These are phyloP conservation scores for Patiria pectinifera DNA, from an alignment of 53 echinoderm and acorn worm genomes.

Conservation along the genomic window DNA sequence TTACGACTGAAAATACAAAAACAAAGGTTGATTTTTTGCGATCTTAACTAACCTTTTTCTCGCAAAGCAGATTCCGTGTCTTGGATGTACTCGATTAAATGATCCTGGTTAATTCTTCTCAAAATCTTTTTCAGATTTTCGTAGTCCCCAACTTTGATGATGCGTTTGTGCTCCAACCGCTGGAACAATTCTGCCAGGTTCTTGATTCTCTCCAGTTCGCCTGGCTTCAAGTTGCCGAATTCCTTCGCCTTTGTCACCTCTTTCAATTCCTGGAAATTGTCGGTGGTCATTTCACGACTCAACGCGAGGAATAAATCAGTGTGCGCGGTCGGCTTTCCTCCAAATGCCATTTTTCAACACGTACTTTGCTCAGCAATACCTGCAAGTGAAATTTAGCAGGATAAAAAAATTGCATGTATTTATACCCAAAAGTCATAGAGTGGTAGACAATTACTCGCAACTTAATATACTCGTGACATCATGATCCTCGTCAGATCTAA, in stretches of 20 bases:
- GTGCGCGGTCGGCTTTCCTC: slow-evolving; percentile 9
- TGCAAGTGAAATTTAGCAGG: not conserved
- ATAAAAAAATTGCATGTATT: not conserved
- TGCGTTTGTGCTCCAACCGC: slow-evolving; percentile 15
- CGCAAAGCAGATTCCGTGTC: not conserved
- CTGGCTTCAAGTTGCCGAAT: slow-evolving; percentile 36
- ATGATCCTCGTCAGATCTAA: too few species aligned
- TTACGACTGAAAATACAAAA: too few species aligned
- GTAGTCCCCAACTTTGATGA: slow-evolving; percentile 34
- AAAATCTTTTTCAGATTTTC: not conserved
- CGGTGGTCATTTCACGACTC: not conserved
- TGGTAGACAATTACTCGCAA: too few species aligned
- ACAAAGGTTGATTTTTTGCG: not conserved
- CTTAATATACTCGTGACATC: too few species aligned
- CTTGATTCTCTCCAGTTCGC: slow-evolving; percentile 43
- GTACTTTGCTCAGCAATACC: not conserved
- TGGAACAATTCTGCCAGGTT: not conserved
- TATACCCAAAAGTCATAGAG: not conserved
- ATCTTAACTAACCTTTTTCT: not conserved
- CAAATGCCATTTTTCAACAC: not conserved
- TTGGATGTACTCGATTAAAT: not conserved
- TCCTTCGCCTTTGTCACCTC: not conserved
- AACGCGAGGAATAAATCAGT: not conserved
- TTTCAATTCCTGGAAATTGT: slow-evolving; percentile 7
- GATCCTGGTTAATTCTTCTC: not conserved